Conservation (phyloP, 2,797 vertebrate genomes). For the Sebastes taczanowskii region DNA sequence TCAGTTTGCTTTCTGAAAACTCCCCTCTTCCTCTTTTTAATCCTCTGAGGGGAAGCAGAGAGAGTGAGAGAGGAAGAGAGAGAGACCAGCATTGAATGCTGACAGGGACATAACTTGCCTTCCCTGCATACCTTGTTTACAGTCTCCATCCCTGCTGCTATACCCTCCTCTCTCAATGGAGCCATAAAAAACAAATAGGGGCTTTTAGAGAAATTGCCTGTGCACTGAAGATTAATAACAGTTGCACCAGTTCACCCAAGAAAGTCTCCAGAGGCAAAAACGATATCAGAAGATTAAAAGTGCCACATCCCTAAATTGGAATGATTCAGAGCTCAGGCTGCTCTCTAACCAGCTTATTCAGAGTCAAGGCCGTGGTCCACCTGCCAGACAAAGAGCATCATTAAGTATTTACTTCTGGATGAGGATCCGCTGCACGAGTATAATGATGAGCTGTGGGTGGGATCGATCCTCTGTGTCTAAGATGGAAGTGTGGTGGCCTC, state of each 20-base stretch:
- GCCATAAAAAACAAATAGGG: conserved; percentile 86
- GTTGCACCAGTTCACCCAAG: conserved; percentile 72
- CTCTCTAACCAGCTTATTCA: conserved; percentile 71
- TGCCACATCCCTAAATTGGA: conserved; percentile 80
- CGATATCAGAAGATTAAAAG: conserved; percentile 82
- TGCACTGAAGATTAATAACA: conserved; percentile 86
- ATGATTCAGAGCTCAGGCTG: conserved; percentile 75
- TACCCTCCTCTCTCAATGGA: conserved; percentile 77
- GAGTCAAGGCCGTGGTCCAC: conserved; percentile 58
- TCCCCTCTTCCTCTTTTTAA: conserved; percentile 73
- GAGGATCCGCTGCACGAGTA: conserved; percentile 34
- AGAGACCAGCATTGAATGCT: conserved; percentile 69
- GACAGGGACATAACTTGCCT: conserved; percentile 81
- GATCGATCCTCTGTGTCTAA: conserved; percentile 34
- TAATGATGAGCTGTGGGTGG: conserved; percentile 43
- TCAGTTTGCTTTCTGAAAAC: conserved; percentile 74
- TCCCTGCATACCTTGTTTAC: conserved; percentile 80
- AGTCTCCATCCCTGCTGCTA: conserved; percentile 68
- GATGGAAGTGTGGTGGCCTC: neutral
- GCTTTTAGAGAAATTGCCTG: conserved; percentile 87
- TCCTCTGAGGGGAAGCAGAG: conserved; percentile 63
- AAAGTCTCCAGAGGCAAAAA: conserved; percentile 77
- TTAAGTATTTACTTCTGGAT: conserved; percentile 70
- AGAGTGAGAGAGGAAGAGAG: conserved; percentile 38
- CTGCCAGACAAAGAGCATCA: conserved; percentile 70